A percentile compares a stretch with the other conserved stretches of the same genome.
Conservation (phyloP, 2,888 invertebrate species). For the Dicranocentrus wangi region DNA sequence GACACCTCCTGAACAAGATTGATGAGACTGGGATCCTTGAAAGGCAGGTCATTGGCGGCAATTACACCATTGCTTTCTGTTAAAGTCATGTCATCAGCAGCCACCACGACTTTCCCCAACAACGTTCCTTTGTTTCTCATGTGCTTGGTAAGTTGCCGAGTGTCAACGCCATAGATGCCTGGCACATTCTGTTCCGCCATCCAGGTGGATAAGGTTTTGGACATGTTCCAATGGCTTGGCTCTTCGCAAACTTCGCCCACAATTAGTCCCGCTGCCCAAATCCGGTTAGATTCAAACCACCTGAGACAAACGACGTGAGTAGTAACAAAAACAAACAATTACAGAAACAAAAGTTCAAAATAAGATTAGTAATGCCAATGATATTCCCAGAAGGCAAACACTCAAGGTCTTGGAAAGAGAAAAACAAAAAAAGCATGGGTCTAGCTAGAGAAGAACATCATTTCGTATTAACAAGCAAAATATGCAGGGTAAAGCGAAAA, state of each 20-base stretch:
- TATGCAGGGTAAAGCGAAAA: too few species aligned
- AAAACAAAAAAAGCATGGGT: too few species aligned
- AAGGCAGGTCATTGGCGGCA: constrained; percentile 73
- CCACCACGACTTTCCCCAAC: constrained; percentile 80
- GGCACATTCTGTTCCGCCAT: constrained; percentile 85
- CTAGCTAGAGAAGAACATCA: too few species aligned
- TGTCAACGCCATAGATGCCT: constrained; percentile 92
- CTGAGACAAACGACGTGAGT: constrained; percentile 78
- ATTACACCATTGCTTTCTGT: constrained; percentile 35
- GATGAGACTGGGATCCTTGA: constrained; percentile 87
- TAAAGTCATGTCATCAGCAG: constrained; percentile 21
- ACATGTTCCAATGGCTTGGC: constrained; percentile 93
- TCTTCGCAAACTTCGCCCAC: constrained; percentile 90
- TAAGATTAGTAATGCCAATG: too few species aligned
- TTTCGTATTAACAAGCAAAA: too few species aligned
- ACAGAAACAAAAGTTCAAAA: too few species aligned
- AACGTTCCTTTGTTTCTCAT: constrained; percentile 92
- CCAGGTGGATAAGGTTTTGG: constrained; percentile 88
- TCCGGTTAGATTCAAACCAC: constrained; percentile 91
- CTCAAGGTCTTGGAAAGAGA: too few species aligned
- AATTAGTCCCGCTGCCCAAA: constrained; percentile 93
- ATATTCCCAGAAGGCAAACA: not conserved
- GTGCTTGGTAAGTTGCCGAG: constrained; percentile 91
- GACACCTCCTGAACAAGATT: constrained; percentile 96
- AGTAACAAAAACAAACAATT: too few species aligned